Evolutionary conservation across 2,797 vertebrate species (phyloP), one percentile per base, ranked within the genome.

Genomic region (Mormyrops attenuatus): DNA sequence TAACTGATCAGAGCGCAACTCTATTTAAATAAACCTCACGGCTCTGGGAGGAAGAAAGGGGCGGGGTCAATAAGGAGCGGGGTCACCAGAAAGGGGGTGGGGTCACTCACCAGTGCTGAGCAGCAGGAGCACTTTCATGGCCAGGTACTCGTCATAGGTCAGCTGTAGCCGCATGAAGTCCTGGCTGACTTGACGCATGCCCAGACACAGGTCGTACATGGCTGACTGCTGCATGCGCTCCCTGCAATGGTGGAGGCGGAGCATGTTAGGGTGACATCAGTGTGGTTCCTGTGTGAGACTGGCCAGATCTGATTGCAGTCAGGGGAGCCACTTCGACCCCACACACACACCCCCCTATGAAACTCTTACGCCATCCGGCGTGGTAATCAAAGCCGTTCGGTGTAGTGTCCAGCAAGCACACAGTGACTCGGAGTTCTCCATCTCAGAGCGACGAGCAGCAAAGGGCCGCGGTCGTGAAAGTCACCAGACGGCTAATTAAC

Each of bases 181-280:
- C 94, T 99, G 97, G 94, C 98, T 99, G 95, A 99, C 96, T 93
- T 99, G 98, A 94, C 98, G 97, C 98, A 99, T 99, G 88, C 98
- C 97, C 95, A 98, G 96, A 95, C 99, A 99, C 92, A 99, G 96
- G 87, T 99, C 98, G 44, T 99, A 99, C 99, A 99, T 99, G 90
- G 98, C 98, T 8, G 99, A 99, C 95, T 98, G 97, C 91, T 97
- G 97, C 98, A 99, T 99, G 91, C 98, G 97, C 66, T 99, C 98
- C 94, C 99, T 99, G 95, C 26, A 63, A 91, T 87, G n/a, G 9
- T 73, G 92, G 85, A 89, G 30, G 44, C 30, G 82, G 53, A 17
- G 50, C 13, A 41, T 5, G 41, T 30, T n/a, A 63, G 30, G 13
- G 34, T 44, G 41, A n/a, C 3, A 34, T 44, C 15, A 44, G 49